Base-by-base conservation (phyloP, 2,113 vertebrate genomes). In the Ictalurus punctatus region DNA sequence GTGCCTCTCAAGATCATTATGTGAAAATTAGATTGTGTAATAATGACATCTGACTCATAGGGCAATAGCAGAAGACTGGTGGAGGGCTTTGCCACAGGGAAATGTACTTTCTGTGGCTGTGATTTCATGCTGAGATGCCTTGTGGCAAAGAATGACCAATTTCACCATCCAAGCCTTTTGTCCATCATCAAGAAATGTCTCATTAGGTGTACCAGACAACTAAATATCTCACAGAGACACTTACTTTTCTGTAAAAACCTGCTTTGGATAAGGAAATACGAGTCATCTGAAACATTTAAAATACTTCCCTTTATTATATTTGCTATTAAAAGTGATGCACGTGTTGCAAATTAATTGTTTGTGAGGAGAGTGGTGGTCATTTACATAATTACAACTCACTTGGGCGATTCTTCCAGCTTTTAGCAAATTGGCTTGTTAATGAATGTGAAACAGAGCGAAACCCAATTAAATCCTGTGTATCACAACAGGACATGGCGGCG, bases 381-480 rank as follows among this genome's bases (percentile, higher is more conserved):
- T 94, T 91, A 90, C 89, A 92, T 93, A 92, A 94, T 93, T 86
- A 92, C 30, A 91, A 89, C 91, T 87, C 86, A 56, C 44, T 6
- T 48, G 74, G 86, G 40, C 82, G 19, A 44, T 79, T 92, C 67
- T 61, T 86, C 67, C 73, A 71, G 67, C 83, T 90, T 88, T 90
- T 59, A 7, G 87, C 79, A 90, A 93, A 92, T 92, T 91, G 91
- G 67, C 88, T 65, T 40, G 80, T 86, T 90, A 91, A 94, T 93
- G 90, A 93, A 86, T 87, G 89, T 87, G 82, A 89, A 89, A 80
- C 89, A 87, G 91, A 93, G 90, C 80, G 21, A 93, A 91, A 92
- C 89, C 87, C 92, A 93, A 92, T 95, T 93, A 94, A 23, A 44
- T 37, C 23, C 12, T 52, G 63, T 25, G 65, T 48, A 40, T 65